Base-by-base conservation (phyloP, 2,113 vertebrate genomes). In the Laterallus jamaicensis region DNA sequence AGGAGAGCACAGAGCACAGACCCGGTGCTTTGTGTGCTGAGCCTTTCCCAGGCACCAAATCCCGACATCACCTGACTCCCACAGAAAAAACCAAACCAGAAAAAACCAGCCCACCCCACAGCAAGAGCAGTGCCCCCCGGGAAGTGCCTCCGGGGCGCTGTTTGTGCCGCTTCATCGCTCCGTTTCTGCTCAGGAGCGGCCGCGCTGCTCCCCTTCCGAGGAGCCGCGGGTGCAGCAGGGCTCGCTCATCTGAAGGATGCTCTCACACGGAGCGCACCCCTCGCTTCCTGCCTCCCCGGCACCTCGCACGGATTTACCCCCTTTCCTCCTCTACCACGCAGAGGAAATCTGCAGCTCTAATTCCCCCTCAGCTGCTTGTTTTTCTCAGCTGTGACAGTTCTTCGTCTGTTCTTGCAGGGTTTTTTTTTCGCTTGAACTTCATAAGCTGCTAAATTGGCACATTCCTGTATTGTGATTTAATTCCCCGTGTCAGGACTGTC, bases 301-400 rank as follows among this genome's bases (percentile, higher is more conserved):
- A 29, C 80, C 88, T 39, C 52, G 1, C 52, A 29, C 56, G 16
- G 15, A 19, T 12, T 64, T 67, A 6, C 7, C 70, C 54, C 59
- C 50, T 64, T 11, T 11, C 47, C 47, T 32, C 29, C 67, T 54
- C 16, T 40, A 58, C n/a, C 82, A 31, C 22, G 12, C 0, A 55
- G 6, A 59, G 40, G 55, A 55, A 8, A n/a, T 39, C 37, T 67
- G 15, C 5, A 35, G 58, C 75, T 67, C 78, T 12, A 4, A 15
- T 47, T 52, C 70, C 22, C 56, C 29, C 76, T 92, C 86, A 37
- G 26, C 3, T 13, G 6, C 90, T 35, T 90, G 64, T 59, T 97
- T 88, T 68, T 35, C 90, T 94, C 90, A 81, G 90, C 90, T 95
- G 73, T 93, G 92, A 92, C 88, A 90, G 71, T 28, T 92, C 87